Conservation (phyloP, 92 coral and sea anemone genomes). For the Palythoa grandiflora region DNA sequence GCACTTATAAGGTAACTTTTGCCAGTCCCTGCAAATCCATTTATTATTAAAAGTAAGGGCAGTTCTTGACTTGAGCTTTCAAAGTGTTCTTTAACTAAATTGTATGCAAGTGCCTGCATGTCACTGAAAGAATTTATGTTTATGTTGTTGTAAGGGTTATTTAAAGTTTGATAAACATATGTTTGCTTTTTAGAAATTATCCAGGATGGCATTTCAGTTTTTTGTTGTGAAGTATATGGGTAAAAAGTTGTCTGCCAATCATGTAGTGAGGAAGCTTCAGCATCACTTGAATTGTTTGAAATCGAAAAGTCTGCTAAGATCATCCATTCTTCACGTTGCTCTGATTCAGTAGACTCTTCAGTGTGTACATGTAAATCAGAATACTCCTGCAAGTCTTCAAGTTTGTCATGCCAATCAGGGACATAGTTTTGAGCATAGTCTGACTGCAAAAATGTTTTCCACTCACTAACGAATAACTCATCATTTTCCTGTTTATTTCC, state of each 20-base stretch:
- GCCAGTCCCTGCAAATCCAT: conserved; percentile 58
- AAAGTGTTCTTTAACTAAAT: conserved; percentile 39
- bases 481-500: conserved; percentile 44
- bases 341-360: conserved; percentile 8
- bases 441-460: conserved; percentile 42
- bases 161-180: conserved; percentile 28
- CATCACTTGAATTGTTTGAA: conserved; percentile 44
- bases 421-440: conserved; percentile 29
- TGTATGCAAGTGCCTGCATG: conserved; percentile 55
- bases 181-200: conserved; percentile 53
- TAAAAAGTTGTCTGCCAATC: conserved; percentile 51
- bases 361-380: conserved; percentile 28
- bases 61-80: conserved; percentile 15
- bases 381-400: conserved; percentile 43
- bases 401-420: conserved; percentile 53
- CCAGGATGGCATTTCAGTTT: conserved; percentile 58
- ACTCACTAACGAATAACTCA: conserved; percentile 38
- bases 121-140: conserved; percentile 44
- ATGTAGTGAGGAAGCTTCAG: conserved; percentile 43
- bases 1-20: conserved; percentile 58
- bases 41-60: conserved; percentile 45
- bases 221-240: conserved; percentile 53
- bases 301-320: conserved; percentile 56
- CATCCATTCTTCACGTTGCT: conserved; percentile 71
- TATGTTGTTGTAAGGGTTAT: conserved; percentile 23